Evolutionary conservation across 2,797 vertebrate species (phyloP), one percentile per base, ranked within the genome.

Genomic region (Semotilus atromaculatus): DNA sequence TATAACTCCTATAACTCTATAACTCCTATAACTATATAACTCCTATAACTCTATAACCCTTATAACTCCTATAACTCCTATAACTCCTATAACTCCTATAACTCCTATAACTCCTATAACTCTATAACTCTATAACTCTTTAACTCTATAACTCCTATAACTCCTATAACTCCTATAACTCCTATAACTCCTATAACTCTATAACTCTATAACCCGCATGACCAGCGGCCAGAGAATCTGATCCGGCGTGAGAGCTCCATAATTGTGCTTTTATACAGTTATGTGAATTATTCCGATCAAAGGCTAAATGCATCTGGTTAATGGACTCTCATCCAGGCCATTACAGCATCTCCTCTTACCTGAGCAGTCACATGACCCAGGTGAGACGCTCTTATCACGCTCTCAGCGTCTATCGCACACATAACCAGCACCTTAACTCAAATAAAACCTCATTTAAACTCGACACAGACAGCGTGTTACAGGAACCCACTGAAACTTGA

Each of bases 301-400:
- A 43, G 1, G 34, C 40, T 36, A 53, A 74, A 43, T 26, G 16
- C 58, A 26, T 62, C 34, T 13, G 29, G 53, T 43, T 64, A 75
- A 40, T 45, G 29, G 48, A 38, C 21, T 26, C 67, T 72, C 43
- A 64, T 71, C 18, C 68, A 19, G 36, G 7, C 5, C 38, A 51
- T 38, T 55, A 19, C 48, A 26, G 67, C 29, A 0, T 51, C 58
- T 81, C 62, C 2, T 68, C 45, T 85, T 74, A 74, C 74, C 60
- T 23, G 53, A 51, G 3, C 34, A 43, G 74, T 85, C 68, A 53
- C 3, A 53, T 85, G 66, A 71, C 62, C 3, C 53, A 78, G 82
- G 73, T 45, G 70, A 82, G 74, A 77, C 5, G 34, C 53, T 53
- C 72, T 53, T 34, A 34, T 31, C 31, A 16, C 70, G 29, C n/a